Conservation (phyloP, 1,140 invertebrate genomes). For the Pinna nobilis region DNA sequence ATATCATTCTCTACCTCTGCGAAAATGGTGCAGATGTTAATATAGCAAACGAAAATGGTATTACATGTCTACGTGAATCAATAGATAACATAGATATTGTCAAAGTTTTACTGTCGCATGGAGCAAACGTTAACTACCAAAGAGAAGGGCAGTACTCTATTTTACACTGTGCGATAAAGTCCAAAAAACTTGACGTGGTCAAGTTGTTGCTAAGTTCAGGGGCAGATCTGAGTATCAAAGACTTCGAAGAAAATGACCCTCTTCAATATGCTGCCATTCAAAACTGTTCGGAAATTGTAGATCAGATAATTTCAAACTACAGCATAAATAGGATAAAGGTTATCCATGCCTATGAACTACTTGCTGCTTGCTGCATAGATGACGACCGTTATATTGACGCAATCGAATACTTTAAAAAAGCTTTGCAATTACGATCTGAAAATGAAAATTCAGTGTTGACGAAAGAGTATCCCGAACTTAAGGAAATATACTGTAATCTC, state of each 20-base stretch:
- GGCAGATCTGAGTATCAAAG: neutral
- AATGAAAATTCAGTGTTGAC: neutral
- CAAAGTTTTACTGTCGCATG: slow-evolving; percentile 21
- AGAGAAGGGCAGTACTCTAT: slow-evolving; percentile 17
- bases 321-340: neutral
- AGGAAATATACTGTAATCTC: neutral
- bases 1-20: slow-evolving; percentile 11
- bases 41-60: slow-evolving; percentile 8
- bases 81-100: slow-evolving; percentile 17
- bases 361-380: slow-evolving; percentile 8
- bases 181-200: neutral
- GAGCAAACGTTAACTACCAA: slow-evolving; percentile 20
- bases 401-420: slow-evolving; percentile 12
- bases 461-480: neutral
- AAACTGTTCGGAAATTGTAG: slow-evolving; percentile 7
- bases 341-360: slow-evolving; percentile 7
- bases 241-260: slow-evolving; percentile 34
- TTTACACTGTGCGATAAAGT: slow-evolving; percentile 28
- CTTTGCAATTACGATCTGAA: neutral
- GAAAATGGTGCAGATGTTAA: slow-evolving; percentile 30
- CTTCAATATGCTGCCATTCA: slow-evolving; percentile 20
- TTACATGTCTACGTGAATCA: slow-evolving; percentile 18
- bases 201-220: slow-evolving; percentile 12
- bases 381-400: neutral
- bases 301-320: slow-evolving; percentile 6